Evolutionary conservation across 2,113 vertebrate genomes (phyloP).

Genomic region (Thalassarche chlororhynchos): DNA sequence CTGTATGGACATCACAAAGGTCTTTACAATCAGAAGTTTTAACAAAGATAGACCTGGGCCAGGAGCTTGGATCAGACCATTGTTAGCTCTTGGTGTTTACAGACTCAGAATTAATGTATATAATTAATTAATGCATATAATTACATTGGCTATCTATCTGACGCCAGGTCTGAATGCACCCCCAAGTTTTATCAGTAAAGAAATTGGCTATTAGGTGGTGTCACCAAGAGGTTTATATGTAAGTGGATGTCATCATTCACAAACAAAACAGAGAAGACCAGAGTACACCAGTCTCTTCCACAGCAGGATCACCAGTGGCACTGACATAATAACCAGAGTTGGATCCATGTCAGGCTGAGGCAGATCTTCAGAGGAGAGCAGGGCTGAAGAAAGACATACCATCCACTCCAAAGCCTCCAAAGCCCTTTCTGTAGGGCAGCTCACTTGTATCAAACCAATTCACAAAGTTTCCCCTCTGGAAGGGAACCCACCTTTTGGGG

Average conservation of each 20-base stretch:
- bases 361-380: background rate
- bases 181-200: background rate
- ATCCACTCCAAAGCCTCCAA: background rate
- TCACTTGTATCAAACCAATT: background rate
- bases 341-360: background rate
- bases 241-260: background rate
- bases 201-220: background rate
- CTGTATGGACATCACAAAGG: background rate
- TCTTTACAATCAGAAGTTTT: background rate
- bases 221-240: background rate
- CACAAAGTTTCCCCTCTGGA: background rate
- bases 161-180: background rate
- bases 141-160: background rate
- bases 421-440: background rate
- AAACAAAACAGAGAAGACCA: background rate
- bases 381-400: background rate
- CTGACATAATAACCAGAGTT: fast-evolving
- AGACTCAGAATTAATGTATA: background rate
- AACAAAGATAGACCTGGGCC: background rate
- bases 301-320: background rate
- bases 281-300: background rate
- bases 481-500: background rate
- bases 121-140: background rate
- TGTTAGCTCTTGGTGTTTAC: background rate
- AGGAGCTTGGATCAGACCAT: background rate